Evolutionary conservation across 2,113 vertebrate species (phyloP), one percentile per base, ranked within the genome.

Genomic region (Pelusios castaneus): DNA sequence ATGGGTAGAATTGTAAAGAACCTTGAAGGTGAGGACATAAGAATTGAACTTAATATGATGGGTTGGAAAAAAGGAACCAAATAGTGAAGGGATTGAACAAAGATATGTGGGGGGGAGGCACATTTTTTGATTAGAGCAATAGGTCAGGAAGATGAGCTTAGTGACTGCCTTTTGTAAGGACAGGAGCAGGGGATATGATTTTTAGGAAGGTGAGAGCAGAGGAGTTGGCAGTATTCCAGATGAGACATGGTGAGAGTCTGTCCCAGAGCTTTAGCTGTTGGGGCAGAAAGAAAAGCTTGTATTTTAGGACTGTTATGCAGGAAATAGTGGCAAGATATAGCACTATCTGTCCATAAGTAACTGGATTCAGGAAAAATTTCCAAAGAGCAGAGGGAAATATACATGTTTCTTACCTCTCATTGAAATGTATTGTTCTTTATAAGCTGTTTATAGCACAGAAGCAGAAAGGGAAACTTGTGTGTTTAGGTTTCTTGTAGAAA

Each of bases 311-410:
- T 47, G 2, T 85, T 91, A 34, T 5, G 17, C 11, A 67, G 6
- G 52, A 63, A 80, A 51, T 67, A 2, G 51, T 82, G 38, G 73
- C 60, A 14, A 31, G 3, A 29, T 75, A 22, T 0, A 10, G 70
- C 41, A 14, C n/a, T 83, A 7, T 13, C 24, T 95, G 89, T 47
- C 51, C 29, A 34, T 55, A 2, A 22, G 47, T 2, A 0, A 38
- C 29, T 79, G 75, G 73, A 90, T 85, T 55, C 27, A 87, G 43
- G 58, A 41, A 60, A 77, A 4, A 49, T 87, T 87, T 85, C 79
- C 84, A 52, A 41, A 7, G 31, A 31, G 3, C 51, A 47, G 49
- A 31, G 16, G 19, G 82, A 85, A 56, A 27, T 38, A 76, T 34
- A n/a, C 75, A 14, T 3, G 25, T 91, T 73, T 49, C 77, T 87